A percentile compares a stretch with the other conserved stretches of the same genome.
These are phyloP conservation scores for Phytoseiulus persimilis DNA, from an alignment of 2,888 invertebrate genomes.

Conservation along the genomic window DNA sequence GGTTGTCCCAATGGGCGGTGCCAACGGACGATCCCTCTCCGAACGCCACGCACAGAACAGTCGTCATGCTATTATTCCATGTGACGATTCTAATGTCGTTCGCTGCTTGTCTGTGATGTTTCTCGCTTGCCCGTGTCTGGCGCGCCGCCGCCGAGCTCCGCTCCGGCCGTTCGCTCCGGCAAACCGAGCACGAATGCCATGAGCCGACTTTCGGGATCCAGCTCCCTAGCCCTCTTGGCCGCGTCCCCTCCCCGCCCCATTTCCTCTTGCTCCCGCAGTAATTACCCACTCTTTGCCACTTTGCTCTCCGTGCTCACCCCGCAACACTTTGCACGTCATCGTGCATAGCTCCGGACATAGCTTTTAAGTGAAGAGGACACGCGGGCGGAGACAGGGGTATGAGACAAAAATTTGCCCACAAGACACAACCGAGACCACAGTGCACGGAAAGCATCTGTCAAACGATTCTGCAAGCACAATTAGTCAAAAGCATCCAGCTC, in stretches of 20 bases:
- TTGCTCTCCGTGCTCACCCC: not conserved
- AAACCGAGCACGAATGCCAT: not conserved
- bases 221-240: not conserved
- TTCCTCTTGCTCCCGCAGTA: not conserved
- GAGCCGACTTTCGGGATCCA: not conserved
- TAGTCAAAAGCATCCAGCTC: not conserved
- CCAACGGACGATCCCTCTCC: not conserved
- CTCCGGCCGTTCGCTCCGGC: not conserved
- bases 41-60: conserved; percentile 5
- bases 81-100: conserved; percentile 5
- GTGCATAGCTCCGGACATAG: not conserved
- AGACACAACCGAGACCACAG: not conserved
- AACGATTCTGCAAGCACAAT: not conserved
- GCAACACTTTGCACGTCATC: not conserved
- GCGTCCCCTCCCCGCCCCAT: not conserved
- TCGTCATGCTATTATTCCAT: not conserved
- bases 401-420: not conserved
- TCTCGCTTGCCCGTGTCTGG: not conserved
- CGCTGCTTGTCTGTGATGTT: not conserved
- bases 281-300: not conserved
- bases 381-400: not conserved
- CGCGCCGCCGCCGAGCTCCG: too few species aligned
- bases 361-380: not conserved
- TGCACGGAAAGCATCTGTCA: not conserved
- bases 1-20: conserved; percentile 5